Base-by-base conservation (phyloP, 1,140 invertebrate species). In the Drosophila kohkoa region DNA sequence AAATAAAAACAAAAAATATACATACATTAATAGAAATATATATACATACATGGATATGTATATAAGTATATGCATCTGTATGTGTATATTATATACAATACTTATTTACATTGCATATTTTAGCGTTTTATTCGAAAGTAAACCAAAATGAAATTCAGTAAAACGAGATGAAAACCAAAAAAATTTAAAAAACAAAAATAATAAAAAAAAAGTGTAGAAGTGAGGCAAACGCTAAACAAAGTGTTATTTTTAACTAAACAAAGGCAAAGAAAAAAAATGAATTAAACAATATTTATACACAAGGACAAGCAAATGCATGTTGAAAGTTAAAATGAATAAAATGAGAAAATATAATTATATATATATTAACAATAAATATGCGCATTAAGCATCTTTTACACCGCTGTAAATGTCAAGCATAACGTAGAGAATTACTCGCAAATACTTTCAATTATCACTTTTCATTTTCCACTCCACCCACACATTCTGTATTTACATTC, bases 91-190 rank as follows among this genome's bases (percentile, higher is more conserved):
- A 77, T 80, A 77, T 68, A 77, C 71, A 83, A 85, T 81, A 86
- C 71, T 67, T 87, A 86, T 85, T 76, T 87, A 87, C 71, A 86
- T 86, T 85, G 81, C 77, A 68, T 77, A 82, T 85, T 82, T 87
- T 75, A 86, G 75, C 77, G 82, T 85, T 89, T 88, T 89, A 81
- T 82, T 89, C 69, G 52, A 81, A 72, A 58, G 62, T 64, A 70
- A 69, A 80, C 60, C 67, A 51, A 57, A 58, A 74, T 51, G 38
- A 78, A 58, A 48, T 71, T 51, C 51, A 32, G 28, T 35, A 54
- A 80, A 45, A 38, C 30, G n/a, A 57, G 46, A 66, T 57, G 45
- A 46, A 73, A n/a, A 43, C 62, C 4, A 57, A 38, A 41, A 57
- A 43, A 58, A 43, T 11, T 8, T n/a, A n/a, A 45, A 66, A 38